A percentile compares a stretch with the other conserved stretches of the same genome.
phyloP scores from a whole-genome alignment of 2,113 vertebrate species.

The Chionodraco myersi region DNA sequence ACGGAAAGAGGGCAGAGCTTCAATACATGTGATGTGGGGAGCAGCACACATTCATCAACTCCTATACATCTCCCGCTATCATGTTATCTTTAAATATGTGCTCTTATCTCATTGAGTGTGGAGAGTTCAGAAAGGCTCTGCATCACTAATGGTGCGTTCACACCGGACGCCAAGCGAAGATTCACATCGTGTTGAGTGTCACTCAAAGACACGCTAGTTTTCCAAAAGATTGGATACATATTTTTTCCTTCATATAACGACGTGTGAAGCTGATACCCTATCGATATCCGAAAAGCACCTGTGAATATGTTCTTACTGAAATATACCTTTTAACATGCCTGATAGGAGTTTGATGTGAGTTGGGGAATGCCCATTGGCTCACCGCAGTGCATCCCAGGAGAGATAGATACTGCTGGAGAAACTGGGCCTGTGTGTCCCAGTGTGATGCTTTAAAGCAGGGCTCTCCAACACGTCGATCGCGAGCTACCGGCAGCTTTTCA shows the following conservation, averaged over 20 bases:
- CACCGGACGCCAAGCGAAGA: too few species aligned
- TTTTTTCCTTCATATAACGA: not conserved
- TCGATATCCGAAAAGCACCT: not conserved
- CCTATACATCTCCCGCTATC: conserved; percentile 27
- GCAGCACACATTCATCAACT: conserved; percentile 22
- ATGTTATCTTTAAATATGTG: conserved; percentile 5
- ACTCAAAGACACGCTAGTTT: too few species aligned
- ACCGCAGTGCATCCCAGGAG: not conserved
- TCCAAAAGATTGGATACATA: too few species aligned
- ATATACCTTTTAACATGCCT: not conserved
- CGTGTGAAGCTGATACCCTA: not conserved
- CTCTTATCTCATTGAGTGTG: not conserved
- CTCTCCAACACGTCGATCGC: too few species aligned
- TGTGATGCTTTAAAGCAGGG: not conserved
- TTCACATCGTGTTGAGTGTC: too few species aligned
- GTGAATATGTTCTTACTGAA: not conserved
- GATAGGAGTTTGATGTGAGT: not conserved
- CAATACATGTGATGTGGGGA: conserved; percentile 3
- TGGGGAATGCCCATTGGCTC: not conserved
- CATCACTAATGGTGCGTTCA: not conserved
- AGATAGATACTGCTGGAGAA: conserved; percentile 13
- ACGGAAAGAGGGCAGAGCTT: not conserved
- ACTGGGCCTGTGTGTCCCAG: not conserved
- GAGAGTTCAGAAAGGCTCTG: not conserved
- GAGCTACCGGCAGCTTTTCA: too few species aligned